phyloP scores from a whole-genome alignment of 2,113 vertebrate genomes.

The Opisthocomus hoazin region DNA sequence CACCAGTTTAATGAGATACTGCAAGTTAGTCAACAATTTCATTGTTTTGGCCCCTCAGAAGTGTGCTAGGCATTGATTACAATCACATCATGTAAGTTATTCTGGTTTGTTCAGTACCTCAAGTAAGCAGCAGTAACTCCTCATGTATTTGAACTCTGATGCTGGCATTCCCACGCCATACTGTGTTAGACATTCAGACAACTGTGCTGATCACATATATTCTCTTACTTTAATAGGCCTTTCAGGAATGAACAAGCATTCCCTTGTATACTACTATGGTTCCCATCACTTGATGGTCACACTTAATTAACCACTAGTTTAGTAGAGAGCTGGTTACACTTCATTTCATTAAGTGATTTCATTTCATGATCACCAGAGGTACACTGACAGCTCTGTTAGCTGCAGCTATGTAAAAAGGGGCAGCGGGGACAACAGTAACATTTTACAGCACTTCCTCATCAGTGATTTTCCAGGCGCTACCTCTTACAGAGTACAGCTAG shows the following conservation, averaged over 20 bases:
- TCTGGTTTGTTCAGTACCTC: constrained; percentile 7
- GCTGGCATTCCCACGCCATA: not conserved
- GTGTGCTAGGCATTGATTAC: not conserved
- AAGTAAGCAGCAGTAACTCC: constrained; percentile 1
- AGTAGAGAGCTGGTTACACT: constrained; percentile 50
- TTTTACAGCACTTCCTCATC: constrained; percentile 30
- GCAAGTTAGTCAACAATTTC: not conserved
- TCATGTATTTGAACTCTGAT: not conserved
- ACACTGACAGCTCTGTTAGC: constrained; percentile 54
- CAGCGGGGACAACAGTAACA: constrained; percentile 29
- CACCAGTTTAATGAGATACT: not conserved
- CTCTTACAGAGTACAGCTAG: not conserved
- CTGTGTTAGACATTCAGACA: constrained; percentile 13
- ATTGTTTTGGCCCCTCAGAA: not conserved
- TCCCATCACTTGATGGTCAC: constrained; percentile 60
- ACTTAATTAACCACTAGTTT: constrained; percentile 54
- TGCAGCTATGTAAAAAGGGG: not conserved
- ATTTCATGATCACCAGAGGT: constrained; percentile 54
- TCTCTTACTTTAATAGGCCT: constrained; percentile 53
- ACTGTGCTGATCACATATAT: constrained; percentile 43
- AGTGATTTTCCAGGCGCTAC: not conserved
- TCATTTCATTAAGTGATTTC: constrained; percentile 65
- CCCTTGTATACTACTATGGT: constrained; percentile 39
- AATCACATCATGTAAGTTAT: not conserved
- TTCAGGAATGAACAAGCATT: constrained; percentile 61